Conservation (phyloP, 2,888 invertebrate species). For the Salticus scenicus region DNA sequence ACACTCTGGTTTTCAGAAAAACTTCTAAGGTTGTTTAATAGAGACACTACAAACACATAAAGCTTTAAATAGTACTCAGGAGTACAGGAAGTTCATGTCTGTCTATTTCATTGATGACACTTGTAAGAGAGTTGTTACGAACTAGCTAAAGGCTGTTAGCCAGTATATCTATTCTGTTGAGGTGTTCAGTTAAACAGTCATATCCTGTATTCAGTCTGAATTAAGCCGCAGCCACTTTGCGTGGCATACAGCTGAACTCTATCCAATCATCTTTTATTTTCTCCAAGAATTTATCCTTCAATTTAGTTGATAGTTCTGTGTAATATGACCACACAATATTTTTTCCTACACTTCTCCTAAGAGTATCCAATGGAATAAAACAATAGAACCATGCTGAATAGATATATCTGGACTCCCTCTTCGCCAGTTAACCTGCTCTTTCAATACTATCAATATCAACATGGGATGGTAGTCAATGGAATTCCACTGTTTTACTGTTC, state of each 20-base stretch:
- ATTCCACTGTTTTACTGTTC: no score
- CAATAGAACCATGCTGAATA: neutral
- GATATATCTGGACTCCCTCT: neutral
- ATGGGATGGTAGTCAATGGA: no score
- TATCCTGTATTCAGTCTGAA: neutral
- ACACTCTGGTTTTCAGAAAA: no score
- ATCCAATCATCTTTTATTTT: neutral
- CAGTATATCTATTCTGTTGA: neutral
- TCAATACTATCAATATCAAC: neutral
- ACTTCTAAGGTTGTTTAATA: no score
- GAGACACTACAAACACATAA: no score
- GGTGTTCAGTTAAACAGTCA: neutral
- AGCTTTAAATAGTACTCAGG: no score
- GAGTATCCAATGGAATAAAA: neutral
- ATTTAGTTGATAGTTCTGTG: neutral
- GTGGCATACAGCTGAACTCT: neutral
- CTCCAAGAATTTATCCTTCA: neutral
- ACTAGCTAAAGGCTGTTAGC: no score
- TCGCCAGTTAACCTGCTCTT: neutral
- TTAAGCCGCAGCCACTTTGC: neutral
- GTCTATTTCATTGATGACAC: no score
- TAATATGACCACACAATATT: neutral
- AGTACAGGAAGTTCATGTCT: no score
- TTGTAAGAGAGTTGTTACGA: no score
- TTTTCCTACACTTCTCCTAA: neutral